Evolutionary conservation across 2,113 vertebrate genomes (phyloP).

Genomic region (Hippocampus mohnikei): DNA sequence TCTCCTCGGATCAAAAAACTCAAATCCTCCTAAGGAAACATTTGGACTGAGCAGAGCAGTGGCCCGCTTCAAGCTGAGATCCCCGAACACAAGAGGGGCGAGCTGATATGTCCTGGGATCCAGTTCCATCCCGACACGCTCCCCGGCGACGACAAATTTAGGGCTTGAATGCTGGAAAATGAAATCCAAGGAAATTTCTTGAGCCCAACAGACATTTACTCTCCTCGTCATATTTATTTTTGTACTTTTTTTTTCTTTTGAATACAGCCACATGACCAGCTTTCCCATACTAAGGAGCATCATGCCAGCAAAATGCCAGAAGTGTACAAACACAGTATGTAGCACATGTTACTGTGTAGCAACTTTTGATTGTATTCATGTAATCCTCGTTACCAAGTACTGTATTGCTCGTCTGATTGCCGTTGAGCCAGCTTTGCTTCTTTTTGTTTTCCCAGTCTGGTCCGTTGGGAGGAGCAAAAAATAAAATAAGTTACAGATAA

Average conservation of each 20-base stretch:
- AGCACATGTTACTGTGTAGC: constrained; percentile 19
- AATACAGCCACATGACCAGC: constrained; percentile 43
- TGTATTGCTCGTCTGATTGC: constrained; percentile 54
- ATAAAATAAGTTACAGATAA: constrained; percentile 26
- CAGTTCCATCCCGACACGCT: constrained; percentile 28
- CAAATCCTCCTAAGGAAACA: constrained; percentile 81
- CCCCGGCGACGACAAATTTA: constrained; percentile 42
- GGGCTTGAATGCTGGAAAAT: constrained; percentile 60
- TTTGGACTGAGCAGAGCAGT: constrained; percentile 33
- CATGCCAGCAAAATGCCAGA: constrained; percentile 38
- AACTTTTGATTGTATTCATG: constrained; percentile 40
- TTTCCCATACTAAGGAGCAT: constrained; percentile 39
- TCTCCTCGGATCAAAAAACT: constrained; percentile 92
- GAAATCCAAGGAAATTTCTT: constrained; percentile 50
- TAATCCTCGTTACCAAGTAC: constrained; percentile 57
- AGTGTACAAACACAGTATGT: constrained; percentile 30
- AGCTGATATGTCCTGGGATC: constrained; percentile 21
- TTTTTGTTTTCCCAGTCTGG: constrained; percentile 34
- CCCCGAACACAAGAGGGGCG: constrained; percentile 36
- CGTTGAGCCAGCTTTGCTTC: constrained; percentile 53
- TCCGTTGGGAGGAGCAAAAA: constrained; percentile 34
- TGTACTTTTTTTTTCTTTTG: constrained; percentile 53
- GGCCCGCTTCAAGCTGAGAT: constrained; percentile 32
- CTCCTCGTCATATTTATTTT: constrained; percentile 63
- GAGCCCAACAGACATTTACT: constrained; percentile 58